phyloP scores from a whole-genome alignment of 2,113 vertebrate genomes.

The Anguilla japonica region DNA sequence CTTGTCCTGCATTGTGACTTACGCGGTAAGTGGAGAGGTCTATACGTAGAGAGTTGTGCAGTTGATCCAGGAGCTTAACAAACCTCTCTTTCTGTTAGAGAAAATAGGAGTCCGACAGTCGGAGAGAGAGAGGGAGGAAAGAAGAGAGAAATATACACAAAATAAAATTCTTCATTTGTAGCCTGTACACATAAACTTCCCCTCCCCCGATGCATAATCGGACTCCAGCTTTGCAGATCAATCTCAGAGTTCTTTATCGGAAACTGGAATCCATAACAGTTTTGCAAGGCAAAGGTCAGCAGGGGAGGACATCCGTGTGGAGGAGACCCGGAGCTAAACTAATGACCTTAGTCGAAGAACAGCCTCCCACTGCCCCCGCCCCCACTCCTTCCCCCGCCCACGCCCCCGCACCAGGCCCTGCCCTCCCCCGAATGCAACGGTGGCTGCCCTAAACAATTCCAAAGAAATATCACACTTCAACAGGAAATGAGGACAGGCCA shows the following conservation, averaged over 20 bases:
- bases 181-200: too few relatives aligned
- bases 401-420: too few relatives aligned
- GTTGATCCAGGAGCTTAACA: constrained; percentile 93
- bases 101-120: not conserved
- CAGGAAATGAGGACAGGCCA: too few relatives aligned
- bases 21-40: constrained; percentile 96
- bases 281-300: not conserved
- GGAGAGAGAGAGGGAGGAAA: not conserved
- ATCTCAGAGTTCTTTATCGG: not conserved
- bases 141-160: too few relatives aligned
- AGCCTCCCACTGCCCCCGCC: too few relatives aligned
- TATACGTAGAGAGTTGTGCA: constrained; percentile 96
- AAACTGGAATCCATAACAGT: not conserved
- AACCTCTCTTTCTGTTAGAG: constrained; percentile 86
- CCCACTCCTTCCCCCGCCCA: too few relatives aligned
- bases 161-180: too few relatives aligned
- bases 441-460: not conserved
- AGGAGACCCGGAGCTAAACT: not conserved
- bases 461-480: not conserved
- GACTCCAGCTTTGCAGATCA: not conserved
- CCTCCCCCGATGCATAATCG: not conserved
- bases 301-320: not conserved
- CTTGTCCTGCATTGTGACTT: constrained; percentile 55
- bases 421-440: not conserved
- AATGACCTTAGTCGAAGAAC: not conserved